Conservation (phyloP, 2,888 invertebrate genomes). For the Tortrix viridana region DNA sequence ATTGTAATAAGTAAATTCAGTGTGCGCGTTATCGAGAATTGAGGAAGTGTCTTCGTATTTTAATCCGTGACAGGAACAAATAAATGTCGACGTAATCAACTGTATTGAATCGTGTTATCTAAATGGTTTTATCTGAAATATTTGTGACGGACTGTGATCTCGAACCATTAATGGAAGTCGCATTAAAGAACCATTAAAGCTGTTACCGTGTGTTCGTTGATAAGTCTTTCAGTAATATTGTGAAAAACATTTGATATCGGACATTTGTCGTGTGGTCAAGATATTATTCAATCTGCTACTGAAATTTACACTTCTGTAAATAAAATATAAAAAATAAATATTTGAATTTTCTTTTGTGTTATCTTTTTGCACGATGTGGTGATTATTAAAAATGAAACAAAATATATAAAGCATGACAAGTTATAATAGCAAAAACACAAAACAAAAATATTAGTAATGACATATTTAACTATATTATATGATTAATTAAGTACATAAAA, state of each 20-base stretch:
- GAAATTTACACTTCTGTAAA: conserved; percentile 72
- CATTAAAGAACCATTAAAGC: conserved; percentile 32
- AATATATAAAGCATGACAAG: conserved; percentile 49
- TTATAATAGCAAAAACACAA: conserved; percentile 52
- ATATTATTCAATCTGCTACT: conserved; percentile 58
- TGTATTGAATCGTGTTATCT: conserved; percentile 2
- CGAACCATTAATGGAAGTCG: conserved; percentile 21
- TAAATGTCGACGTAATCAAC: conserved; percentile 23
- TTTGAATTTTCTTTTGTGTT: conserved; percentile 41
- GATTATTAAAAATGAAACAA: conserved; percentile 53
- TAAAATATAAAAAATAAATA: conserved; percentile 57
- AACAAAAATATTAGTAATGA: conserved; percentile 58
- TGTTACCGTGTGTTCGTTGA: conserved; percentile 29
- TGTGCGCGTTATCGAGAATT: conserved; percentile 15
- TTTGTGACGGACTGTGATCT: conserved; percentile 15
- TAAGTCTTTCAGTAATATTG: conserved; percentile 31
- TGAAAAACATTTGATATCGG: conserved; percentile 43
- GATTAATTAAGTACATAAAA: conserved; percentile 52
- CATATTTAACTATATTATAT: conserved; percentile 32
- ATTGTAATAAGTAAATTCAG: conserved; percentile 29
- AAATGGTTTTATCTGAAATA: conserved; percentile 18
- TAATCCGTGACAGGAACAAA: conserved; percentile 23
- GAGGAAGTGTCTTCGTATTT: conserved; percentile 8
- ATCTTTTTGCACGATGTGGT: not conserved
- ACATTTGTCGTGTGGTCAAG: conserved; percentile 52